Conservation (phyloP, 2,113 vertebrate genomes). For the Pleuronectes platessa region DNA sequence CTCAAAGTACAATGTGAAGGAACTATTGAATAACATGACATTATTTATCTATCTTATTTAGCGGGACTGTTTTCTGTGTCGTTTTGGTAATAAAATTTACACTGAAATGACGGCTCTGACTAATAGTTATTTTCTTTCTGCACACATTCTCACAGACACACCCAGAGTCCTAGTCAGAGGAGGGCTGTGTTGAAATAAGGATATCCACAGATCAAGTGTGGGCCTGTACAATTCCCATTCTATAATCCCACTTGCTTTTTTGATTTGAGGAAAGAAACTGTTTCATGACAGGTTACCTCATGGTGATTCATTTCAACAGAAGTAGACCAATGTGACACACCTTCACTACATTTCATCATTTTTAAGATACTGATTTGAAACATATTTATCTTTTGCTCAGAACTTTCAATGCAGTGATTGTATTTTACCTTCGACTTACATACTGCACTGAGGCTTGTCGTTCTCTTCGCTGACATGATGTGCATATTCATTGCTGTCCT, state of each 20-base stretch:
- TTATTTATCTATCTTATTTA: constrained; percentile 66
- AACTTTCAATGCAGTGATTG: not conserved
- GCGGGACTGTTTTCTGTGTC: constrained; percentile 37
- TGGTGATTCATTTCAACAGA: not conserved
- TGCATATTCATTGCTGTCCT: no score
- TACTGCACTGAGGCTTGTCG: no score
- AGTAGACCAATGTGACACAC: not conserved
- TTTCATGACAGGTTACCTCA: not conserved
- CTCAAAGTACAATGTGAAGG: constrained; percentile 67
- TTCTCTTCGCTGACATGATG: not conserved
- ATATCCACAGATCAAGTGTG: not conserved
- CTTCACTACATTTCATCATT: not conserved
- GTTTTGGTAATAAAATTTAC: constrained; percentile 61
- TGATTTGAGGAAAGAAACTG: not conserved
- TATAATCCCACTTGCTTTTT: not conserved
- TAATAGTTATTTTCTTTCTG: not conserved
- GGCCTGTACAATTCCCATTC: constrained; percentile 3
- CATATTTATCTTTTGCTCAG: not conserved
- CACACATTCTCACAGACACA: not conserved
- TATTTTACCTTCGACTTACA: not conserved
- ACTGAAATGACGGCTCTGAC: constrained; percentile 8
- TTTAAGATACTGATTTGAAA: not conserved
- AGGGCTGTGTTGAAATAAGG: not conserved
- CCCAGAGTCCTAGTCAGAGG: not conserved
- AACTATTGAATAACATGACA: constrained; percentile 34